These are phyloP conservation scores for Cephus cinctus DNA, from an alignment of 1,140 invertebrate species.

Conservation along the genomic window DNA sequence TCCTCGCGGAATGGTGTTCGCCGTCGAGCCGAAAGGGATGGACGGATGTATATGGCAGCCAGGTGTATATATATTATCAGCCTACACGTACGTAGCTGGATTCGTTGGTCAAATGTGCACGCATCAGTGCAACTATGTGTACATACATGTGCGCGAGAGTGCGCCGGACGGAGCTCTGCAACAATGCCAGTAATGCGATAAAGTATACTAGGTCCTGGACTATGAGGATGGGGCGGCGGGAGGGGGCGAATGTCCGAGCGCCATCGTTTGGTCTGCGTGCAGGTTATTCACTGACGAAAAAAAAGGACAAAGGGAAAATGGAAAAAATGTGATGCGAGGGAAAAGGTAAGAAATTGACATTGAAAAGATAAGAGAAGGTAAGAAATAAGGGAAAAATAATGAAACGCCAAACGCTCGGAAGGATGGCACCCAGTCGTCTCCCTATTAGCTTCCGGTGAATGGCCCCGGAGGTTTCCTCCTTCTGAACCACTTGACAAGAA, in stretches of 20 bases:
- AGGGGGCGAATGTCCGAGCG: no score
- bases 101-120: no score
- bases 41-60: neutral
- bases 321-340: no score
- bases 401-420: conserved; percentile 21
- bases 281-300: no score
- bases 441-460: conserved; percentile 8
- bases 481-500: no score
- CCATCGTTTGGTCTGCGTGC: no score
- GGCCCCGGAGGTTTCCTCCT: no score
- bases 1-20: conserved; percentile 49
- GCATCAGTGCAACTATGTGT: no score
- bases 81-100: no score
- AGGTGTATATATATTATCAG: no score
- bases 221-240: conserved; percentile 2
- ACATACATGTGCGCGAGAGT: no score
- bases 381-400: conserved; percentile 17
- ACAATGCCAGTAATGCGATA: conserved; percentile 50
- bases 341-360: conserved; percentile 27
- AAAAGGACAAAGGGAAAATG: no score
- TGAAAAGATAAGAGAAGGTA: conserved; percentile 15
- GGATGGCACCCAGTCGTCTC: conserved; percentile 10
- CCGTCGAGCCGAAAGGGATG: conserved; percentile 33
- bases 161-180: conserved; percentile 34
- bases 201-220: conserved; percentile 42